phyloP scores from a whole-genome alignment of 2,113 vertebrate species.

The Aegotheles bennettii region DNA sequence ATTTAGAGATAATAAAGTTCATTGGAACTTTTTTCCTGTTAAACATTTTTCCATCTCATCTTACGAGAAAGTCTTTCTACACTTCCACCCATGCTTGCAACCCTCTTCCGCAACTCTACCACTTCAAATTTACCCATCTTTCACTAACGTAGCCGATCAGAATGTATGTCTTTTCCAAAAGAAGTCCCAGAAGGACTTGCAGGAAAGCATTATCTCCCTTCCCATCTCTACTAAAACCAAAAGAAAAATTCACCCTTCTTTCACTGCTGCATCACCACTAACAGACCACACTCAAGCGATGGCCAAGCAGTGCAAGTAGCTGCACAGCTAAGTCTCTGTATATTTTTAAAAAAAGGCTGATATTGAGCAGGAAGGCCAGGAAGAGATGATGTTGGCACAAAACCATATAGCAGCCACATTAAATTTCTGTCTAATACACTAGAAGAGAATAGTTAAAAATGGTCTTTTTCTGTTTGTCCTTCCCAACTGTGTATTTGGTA shows the following conservation, averaged over 20 bases:
- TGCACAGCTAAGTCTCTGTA: not conserved
- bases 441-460: not conserved
- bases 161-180: not conserved
- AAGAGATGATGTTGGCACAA: not conserved
- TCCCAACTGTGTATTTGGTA: not conserved
- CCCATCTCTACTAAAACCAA: not conserved
- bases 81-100: not conserved
- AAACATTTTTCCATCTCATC: not conserved
- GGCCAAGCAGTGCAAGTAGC: not conserved
- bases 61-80: not conserved
- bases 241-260: not conserved
- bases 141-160: not conserved
- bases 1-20: conserved; percentile 10
- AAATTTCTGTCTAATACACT: not conserved
- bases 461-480: not conserved
- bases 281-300: not conserved
- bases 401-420: not conserved
- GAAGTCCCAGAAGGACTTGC: not conserved
- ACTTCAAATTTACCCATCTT: not conserved
- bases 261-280: not conserved
- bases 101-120: not conserved
- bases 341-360: not conserved
- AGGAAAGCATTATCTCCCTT: not conserved
- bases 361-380: not conserved
- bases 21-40: not conserved